phyloP scores from a whole-genome alignment of 2,888 invertebrate genomes.

The Vesta saturnalis region DNA sequence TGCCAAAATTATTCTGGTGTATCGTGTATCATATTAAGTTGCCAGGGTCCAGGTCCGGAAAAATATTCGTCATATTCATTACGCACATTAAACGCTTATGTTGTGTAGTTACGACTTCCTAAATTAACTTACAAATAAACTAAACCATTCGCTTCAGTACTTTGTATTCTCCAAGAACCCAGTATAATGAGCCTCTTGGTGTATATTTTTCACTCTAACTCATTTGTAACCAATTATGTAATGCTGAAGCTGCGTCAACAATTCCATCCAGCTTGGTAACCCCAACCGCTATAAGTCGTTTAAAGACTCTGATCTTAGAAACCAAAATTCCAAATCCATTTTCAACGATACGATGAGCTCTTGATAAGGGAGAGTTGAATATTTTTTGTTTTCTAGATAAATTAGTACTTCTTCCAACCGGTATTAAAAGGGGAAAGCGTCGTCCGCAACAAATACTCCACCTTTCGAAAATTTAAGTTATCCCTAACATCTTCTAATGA shows the following conservation, averaged over 20 bases:
- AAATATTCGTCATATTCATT: too few species aligned
- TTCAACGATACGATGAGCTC: slow-evolving; percentile 30
- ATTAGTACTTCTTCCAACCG: slow-evolving; percentile 19
- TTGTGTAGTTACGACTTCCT: slow-evolving; percentile 31
- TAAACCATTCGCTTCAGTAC: slow-evolving; percentile 35
- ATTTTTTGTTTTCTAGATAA: slow-evolving; percentile 34
- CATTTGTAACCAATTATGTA: slow-evolving; percentile 40
- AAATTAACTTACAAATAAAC: too few species aligned
- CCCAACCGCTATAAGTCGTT: slow-evolving; percentile 26
- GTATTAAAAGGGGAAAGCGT: slow-evolving; percentile 37
- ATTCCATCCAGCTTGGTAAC: slow-evolving; percentile 31
- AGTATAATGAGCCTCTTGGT: slow-evolving; percentile 34
- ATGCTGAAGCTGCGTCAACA: slow-evolving; percentile 18
- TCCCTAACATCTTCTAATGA: slow-evolving; percentile 19
- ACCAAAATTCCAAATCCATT: too few species aligned
- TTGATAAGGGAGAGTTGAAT: slow-evolving; percentile 32
- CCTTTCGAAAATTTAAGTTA: slow-evolving; percentile 23
- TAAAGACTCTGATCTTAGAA: slow-evolving; percentile 29
- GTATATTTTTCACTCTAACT: slow-evolving; percentile 30
- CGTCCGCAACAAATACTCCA: too few species aligned
- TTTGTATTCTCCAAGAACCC: slow-evolving; percentile 40
- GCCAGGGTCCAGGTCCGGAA: slow-evolving; percentile 42
- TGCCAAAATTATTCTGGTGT: slow-evolving; percentile 28
- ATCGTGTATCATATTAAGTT: slow-evolving; percentile 38
- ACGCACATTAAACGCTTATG: slow-evolving; percentile 26